Evolutionary conservation across 2,797 vertebrate species (phyloP).

Genomic region (Darevskia mixta): DNA sequence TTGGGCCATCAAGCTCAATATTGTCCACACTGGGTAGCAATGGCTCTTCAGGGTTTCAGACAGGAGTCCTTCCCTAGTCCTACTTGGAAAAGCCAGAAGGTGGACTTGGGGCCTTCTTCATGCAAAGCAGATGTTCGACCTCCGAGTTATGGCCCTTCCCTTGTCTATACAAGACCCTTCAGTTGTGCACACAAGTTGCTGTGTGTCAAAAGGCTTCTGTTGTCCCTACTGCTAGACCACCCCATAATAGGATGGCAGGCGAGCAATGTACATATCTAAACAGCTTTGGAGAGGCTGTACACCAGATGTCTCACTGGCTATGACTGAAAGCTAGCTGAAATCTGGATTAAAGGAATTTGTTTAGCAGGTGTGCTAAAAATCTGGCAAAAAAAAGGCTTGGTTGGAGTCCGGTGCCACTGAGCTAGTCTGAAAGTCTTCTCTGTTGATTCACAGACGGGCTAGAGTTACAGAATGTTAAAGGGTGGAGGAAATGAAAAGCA

Average conservation of each 20-base stretch:
- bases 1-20: no score
- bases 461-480: constrained; percentile 65
- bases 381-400: constrained; percentile 70
- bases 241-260: background rate
- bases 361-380: constrained; percentile 78
- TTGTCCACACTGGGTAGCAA: no score
- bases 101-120: no score
- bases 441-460: constrained; percentile 67
- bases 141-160: no score
- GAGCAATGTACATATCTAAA: constrained; percentile 34
- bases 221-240: background rate
- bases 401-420: constrained; percentile 68
- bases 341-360: constrained; percentile 66
- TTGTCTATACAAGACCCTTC: no score
- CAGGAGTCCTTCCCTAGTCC: no score
- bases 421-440: constrained; percentile 73
- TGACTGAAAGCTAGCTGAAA: constrained; percentile 72
- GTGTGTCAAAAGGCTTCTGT: accelerated
- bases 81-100: no score
- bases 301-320: constrained; percentile 16
- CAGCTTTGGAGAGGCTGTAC: constrained; percentile 39
- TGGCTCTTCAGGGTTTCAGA: no score
- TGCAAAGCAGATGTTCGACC: no score
- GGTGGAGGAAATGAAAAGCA: constrained; percentile 47
- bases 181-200: background rate